Evolutionary conservation across 1,140 invertebrate genomes (phyloP).

Genomic region (Drosophila santomea): DNA sequence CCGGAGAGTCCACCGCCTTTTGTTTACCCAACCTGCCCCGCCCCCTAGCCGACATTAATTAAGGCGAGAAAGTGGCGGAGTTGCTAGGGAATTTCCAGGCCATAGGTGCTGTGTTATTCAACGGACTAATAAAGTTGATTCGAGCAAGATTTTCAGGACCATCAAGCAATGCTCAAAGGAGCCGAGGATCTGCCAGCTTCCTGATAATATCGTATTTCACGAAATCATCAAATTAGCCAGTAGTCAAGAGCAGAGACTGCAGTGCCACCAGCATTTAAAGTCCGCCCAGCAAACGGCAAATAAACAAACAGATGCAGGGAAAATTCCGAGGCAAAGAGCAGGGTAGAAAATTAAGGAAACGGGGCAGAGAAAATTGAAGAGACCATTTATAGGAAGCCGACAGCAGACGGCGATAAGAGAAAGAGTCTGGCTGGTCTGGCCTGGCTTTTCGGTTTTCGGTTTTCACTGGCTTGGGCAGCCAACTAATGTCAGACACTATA

Average conservation of each 20-base stretch:
- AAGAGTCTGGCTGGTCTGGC: constrained; percentile 9
- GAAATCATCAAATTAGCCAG: constrained; percentile 56
- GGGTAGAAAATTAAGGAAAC: not conserved
- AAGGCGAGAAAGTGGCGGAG: constrained; percentile 66
- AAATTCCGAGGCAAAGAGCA: not conserved
- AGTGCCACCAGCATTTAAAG: constrained; percentile 37
- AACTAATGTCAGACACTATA: constrained; percentile 5
- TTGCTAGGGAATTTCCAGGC: not conserved
- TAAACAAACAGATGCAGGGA: constrained; percentile 32
- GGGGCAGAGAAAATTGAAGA: not conserved
- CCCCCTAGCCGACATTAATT: constrained; percentile 60
- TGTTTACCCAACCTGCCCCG: constrained; percentile 53
- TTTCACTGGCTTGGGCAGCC: constrained; percentile 2
- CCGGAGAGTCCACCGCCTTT: constrained; percentile 45
- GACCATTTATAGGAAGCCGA: constrained; percentile 11
- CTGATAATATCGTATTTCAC: constrained; percentile 48
- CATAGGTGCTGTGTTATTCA: constrained; percentile 4
- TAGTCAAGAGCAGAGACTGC: constrained; percentile 40
- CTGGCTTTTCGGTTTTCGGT: constrained; percentile 15
- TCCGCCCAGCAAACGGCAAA: constrained; percentile 16
- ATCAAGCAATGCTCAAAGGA: constrained; percentile 15
- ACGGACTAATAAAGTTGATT: constrained; percentile 29
- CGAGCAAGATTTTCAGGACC: constrained; percentile 16
- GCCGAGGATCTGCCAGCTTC: constrained; percentile 33
- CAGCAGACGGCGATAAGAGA: constrained; percentile 29